Base-by-base conservation (phyloP, 2,797 vertebrate genomes). In the Myotis myotis region DNA sequence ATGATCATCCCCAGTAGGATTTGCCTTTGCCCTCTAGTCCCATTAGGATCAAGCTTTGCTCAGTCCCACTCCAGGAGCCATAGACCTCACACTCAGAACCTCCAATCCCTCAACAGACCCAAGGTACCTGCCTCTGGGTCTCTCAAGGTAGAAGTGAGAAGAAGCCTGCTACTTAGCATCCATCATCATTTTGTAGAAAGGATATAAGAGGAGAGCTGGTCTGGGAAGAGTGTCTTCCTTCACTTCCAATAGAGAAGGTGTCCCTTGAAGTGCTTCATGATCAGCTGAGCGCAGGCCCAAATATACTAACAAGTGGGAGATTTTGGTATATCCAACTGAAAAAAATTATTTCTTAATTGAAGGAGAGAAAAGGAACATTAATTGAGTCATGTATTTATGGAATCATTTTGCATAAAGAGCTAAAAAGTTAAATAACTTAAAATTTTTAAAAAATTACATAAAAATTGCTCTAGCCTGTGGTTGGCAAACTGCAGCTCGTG, bases 361-460 rank as follows among this genome's bases (percentile, higher is more conserved):
- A 60, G 6, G 17, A 2, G 15, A 38, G 36, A 9, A 20, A 33
- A 51, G 19, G 17, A 51, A 88, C 16, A 60, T 70, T 88, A 93
- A 72, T 20, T 70, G 38, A 75, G 38, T 90, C 7, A 36, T 16
- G 6, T 87, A 38, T 72, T 93, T 93, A 76, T 55, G 33, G 10
- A 89, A 44, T 85, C n/a, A 68, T 87, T 84, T 68, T 41, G 15
- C 20, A 71, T 19, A 7, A 11, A 12, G 53, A 62, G 28, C 51
- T 92, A 66, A 96, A 87, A 95, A 72, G n/a, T 66, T 88, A 93
- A 89, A 51, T 38, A 49, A 76, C 15, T 57, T 62, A 23, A 92
- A 16, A 51, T 16, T 60, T 89, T 74, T 83, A 71, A 12, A 28
- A 74, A 89, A 88, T 47, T n/a, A 23, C 13, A 53, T 85, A 22